phyloP scores from a whole-genome alignment of 1,140 invertebrate species.

The Megathymus violae region DNA sequence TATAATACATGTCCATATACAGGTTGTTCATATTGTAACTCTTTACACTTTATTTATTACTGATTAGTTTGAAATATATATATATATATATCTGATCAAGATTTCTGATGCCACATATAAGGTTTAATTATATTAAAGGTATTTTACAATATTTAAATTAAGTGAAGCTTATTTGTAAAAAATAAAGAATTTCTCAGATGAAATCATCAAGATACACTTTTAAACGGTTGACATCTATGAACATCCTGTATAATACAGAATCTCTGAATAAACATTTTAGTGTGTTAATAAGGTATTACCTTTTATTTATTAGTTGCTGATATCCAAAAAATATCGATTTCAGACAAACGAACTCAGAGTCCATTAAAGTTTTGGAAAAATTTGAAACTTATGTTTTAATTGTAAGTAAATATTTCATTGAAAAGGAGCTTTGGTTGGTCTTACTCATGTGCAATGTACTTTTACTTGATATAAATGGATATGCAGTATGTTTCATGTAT shows the following conservation, averaged over 20 bases:
- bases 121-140: too few relatives aligned
- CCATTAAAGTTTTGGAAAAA: slow-evolving; percentile 2
- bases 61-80: too few relatives aligned
- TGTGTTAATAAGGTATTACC: background rate
- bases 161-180: too few relatives aligned
- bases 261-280: slow-evolving; percentile 10
- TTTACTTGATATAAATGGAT: too few relatives aligned
- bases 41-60: background rate
- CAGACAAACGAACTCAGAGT: background rate
- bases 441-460: background rate
- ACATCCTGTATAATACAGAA: slow-evolving; percentile 9
- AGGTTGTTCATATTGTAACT: background rate
- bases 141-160: too few relatives aligned
- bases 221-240: too few relatives aligned
- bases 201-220: too few relatives aligned
- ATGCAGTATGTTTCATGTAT: too few relatives aligned
- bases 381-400: slow-evolving; percentile 10
- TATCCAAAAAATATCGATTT: slow-evolving; percentile 5
- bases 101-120: too few relatives aligned
- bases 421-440: slow-evolving; percentile 15
- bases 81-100: too few relatives aligned
- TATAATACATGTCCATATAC: background rate
- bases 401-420: slow-evolving; percentile 13
- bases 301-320: background rate
- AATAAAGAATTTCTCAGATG: too few relatives aligned